A percentile compares a stretch with the other conserved stretches of the same genome.
These are phyloP conservation scores for Urophycis tenuis DNA, from an alignment of 2,797 vertebrate genomes.

Conservation along the genomic window DNA sequence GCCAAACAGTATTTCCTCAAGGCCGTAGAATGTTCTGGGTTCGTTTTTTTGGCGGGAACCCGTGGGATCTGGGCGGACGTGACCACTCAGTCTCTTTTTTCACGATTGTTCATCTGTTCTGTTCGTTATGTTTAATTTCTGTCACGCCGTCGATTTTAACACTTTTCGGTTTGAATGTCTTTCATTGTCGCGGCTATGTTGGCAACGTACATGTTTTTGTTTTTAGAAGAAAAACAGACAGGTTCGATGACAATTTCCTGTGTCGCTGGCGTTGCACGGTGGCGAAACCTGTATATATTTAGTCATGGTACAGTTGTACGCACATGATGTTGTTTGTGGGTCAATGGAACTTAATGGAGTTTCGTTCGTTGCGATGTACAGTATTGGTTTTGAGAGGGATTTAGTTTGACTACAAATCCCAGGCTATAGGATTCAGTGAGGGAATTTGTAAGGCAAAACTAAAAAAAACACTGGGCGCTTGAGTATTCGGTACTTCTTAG, in stretches of 20 bases:
- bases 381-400: conserved; percentile 30
- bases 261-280: conserved; percentile 37
- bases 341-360: conserved; percentile 46
- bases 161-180: conserved; percentile 72
- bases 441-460: conserved; percentile 18
- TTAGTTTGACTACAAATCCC: conserved; percentile 31
- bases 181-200: conserved; percentile 56
- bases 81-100: conserved; percentile 69
- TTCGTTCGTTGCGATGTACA: conserved; percentile 30
- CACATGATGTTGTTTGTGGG: conserved; percentile 45
- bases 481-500: conserved; percentile 30
- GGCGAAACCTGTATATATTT: conserved; percentile 48
- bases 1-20: conserved; percentile 47
- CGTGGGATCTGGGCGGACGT: conserved; percentile 61
- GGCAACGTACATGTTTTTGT: conserved; percentile 49
- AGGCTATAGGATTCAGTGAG: conserved; percentile 1
- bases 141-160: conserved; percentile 48
- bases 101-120: conserved; percentile 69
- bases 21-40: conserved; percentile 70
- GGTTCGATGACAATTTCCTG: conserved; percentile 52
- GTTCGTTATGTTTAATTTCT: conserved; percentile 19
- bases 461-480: conserved; percentile 30
- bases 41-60: conserved; percentile 54
- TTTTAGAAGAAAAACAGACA: conserved; percentile 38
- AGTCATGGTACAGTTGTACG: conserved; percentile 55